These are phyloP conservation scores for Bombus soroeensis DNA, from an alignment of 1,140 invertebrate genomes.

Conservation along the genomic window DNA sequence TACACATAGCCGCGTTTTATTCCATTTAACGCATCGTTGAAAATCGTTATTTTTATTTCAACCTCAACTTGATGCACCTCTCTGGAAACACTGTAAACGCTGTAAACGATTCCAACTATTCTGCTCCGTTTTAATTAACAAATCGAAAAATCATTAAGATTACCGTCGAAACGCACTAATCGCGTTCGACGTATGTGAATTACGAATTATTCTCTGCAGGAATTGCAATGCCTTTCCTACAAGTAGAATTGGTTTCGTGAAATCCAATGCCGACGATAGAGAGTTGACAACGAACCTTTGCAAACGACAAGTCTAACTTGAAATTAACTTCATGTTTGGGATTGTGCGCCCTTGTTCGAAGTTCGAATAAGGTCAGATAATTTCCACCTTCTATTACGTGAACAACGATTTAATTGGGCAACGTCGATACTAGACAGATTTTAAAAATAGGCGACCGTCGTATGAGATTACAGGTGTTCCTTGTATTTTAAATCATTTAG, in stretches of 20 bases:
- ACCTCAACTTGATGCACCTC: background rate
- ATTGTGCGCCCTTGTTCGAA: background rate
- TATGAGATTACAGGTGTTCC: background rate
- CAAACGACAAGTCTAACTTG: slow-evolving; percentile 8
- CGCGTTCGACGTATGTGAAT: background rate
- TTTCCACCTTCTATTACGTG: background rate
- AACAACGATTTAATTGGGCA: background rate
- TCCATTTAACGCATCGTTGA: background rate
- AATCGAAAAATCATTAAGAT: background rate
- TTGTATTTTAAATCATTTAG: background rate
- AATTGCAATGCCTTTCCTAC: background rate
- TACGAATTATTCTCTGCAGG: background rate
- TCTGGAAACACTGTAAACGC: background rate
- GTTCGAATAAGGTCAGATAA: background rate
- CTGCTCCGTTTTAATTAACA: background rate
- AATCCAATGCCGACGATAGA: slow-evolving; percentile 14
- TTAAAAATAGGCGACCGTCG: background rate
- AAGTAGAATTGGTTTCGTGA: background rate
- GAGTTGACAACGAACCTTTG: slow-evolving; percentile 8
- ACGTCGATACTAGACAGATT: background rate
- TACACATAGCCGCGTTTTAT: background rate
- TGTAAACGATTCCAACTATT: background rate
- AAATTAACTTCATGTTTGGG: slow-evolving; percentile 10
- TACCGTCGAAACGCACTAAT: background rate
- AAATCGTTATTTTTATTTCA: background rate